Base-by-base conservation (phyloP, 2,113 vertebrate species). In the Scomber scombrus region DNA sequence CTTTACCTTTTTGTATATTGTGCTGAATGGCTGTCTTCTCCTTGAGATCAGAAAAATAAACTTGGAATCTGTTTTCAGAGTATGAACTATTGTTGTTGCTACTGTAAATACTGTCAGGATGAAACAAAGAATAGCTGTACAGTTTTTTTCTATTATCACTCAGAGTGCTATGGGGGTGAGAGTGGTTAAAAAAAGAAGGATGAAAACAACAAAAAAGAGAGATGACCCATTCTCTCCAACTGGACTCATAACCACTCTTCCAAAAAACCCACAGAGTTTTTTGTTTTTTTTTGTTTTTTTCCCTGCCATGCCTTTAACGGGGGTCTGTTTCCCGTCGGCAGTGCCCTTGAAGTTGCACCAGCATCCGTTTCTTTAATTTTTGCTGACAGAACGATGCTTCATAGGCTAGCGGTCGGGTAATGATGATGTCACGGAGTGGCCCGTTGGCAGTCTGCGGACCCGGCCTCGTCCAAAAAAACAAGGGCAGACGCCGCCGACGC, bases 41-140 rank as follows among this genome's bases (percentile, higher is more conserved):
- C 34, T 40, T 67, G 56, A 87, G 70, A 88, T 79, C 58, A 46
- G 61, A 87, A 88, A 94, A 94, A 89, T 92, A 92, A 51, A 81
- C 67, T 61, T 76, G 74, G 60, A 83, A 71, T 71, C 78, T 49
- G 31, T 82, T 88, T 91, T 87, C 62, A 93, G 94, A 95, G 67
- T 80, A 81, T 90, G 80, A 85, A 82, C 85, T 86, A 82, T 79
- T 80, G 82, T 94, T 94, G 92, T 95, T 94, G 80, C 77, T 80
- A 55, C 77, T 93, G 89, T 96, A 95, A 94, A 95, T 95, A 95
- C 95, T 65, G 94, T 95, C 94, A 95, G 95, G 93, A 95, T 94
- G 94, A 94, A 85, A 89, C 69, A 86, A 84, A 88, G 61, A 88
- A 92, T 70, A 87, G 85, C 60, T 93, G 90, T 91, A 92, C 81